Conservation (phyloP, 2,888 invertebrate species). For the Blastobasis adustella region DNA sequence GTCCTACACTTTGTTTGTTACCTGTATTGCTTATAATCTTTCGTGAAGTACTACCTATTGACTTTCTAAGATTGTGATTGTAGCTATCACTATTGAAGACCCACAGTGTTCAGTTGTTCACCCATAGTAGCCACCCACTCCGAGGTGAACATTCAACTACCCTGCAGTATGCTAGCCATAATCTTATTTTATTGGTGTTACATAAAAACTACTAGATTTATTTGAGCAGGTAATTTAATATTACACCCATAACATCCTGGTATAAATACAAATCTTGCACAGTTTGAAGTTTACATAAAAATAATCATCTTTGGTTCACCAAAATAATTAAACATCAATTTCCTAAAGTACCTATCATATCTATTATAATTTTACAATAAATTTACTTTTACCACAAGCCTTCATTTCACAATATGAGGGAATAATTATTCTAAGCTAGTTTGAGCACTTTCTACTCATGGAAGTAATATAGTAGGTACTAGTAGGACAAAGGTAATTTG, state of each 20-base stretch:
- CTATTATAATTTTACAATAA: slow-evolving; percentile 27
- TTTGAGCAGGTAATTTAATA: slow-evolving; percentile 64
- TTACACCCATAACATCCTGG: slow-evolving; percentile 61
- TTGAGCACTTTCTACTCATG: slow-evolving; percentile 45
- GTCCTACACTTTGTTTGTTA: no score
- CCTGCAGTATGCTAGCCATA: no score
- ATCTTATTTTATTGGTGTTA: no score
- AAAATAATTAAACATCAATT: slow-evolving; percentile 62
- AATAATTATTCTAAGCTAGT: slow-evolving; percentile 32
- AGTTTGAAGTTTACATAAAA: slow-evolving; percentile 61
- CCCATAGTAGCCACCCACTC: no score
- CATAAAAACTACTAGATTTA: slow-evolving; percentile 1
- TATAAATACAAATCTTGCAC: slow-evolving; percentile 54
- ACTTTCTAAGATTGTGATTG: no score
- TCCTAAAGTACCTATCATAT: slow-evolving; percentile 31
- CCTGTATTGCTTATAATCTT: no score
- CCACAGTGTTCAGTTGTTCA: no score
- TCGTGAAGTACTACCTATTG: no score
- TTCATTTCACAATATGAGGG: slow-evolving; percentile 46
- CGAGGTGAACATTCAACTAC: no score
- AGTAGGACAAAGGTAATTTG: slow-evolving; percentile 29
- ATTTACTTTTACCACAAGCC: slow-evolving; percentile 52
- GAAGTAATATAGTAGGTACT: slow-evolving; percentile 20
- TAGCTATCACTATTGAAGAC: no score
- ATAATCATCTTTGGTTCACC: slow-evolving; percentile 70